Evolutionary conservation across 2,797 vertebrate genomes (phyloP), one percentile per base, ranked within the genome.

Genomic region (Falco biarmicus): DNA sequence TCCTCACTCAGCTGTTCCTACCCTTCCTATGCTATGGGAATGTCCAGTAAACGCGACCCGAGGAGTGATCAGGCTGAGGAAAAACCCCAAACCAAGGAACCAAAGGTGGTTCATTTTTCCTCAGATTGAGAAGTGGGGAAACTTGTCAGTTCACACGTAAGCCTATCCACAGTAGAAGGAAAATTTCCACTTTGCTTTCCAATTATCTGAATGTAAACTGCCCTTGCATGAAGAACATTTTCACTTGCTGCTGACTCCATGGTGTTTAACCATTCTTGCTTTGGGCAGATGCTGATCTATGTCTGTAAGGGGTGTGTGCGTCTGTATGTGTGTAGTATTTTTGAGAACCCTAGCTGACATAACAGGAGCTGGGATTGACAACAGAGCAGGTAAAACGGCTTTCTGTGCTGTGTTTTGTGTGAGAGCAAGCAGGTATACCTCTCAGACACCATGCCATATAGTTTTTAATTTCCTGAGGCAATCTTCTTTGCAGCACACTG

Each of bases 391-490:
- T n/a, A 53, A 50, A 80, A 19, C 26, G 70, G n/a, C 24, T 32
- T 76, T 71, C 29, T 34, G 11, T 25, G 45, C 53, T 48, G 43
- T 45, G 17, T 18, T 45, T 43, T 17, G 57, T 45, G 74, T 86
- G 73, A 54, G 12, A 37, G 48, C 43, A 78, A 37, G 21, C n/a
- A 54, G 51, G 41, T 26, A 18, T 16, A 34, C 31, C 37, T 34
- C 57, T 88, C 84, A 61, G 31, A 29, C 28, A 20, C 5, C 22
- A 20, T 5, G 13, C 76, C 13, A 13, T 9, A 4, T 0, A 41
- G 48, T 6, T 95, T 94, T 96, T 97, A 91, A 97, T 95, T 96
- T 96, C 96, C 97, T 90, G 92, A 89, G 75, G 84, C 54, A 66
- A 29, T 3, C 28, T 45, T 90, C 54, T 64, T 66, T 15, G 14